Evolutionary conservation across 1,140 invertebrate genomes (phyloP), one percentile per base, ranked within the genome.

Genomic region (Uloborus diversus): DNA sequence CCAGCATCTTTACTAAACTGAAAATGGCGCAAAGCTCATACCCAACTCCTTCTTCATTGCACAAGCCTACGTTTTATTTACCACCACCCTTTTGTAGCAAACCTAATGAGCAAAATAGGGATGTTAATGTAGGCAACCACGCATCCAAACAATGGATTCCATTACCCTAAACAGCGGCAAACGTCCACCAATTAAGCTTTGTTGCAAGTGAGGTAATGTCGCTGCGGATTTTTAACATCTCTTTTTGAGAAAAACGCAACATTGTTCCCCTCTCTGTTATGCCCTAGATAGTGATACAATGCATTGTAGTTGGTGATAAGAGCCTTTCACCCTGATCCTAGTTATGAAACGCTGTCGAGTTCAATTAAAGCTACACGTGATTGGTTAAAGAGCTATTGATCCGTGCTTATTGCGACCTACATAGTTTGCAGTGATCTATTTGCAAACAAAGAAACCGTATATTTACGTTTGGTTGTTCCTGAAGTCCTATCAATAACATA

Each of bases 341-440:
- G 32, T 28, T 53, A 53, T 53, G 56, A 71, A 59, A 59, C 25
- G 35, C 17, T 57, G 25, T 17, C 25, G 20, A 59, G 47, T 32
- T 71, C 51, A 59, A 71, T 71, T 71, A 71, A 59, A 28, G 53
- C 47, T 28, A 61, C 56, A 71, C 56, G 56, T 71, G 69, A 71
- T 71, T 61, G 69, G 56, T 20, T 71, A 37, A 59, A 47, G 53
- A 71, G 23, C 69, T 57, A 61, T 59, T 59, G 69, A 71, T 71
- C 69, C 56, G 35, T 61, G 56, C 42, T 68, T 5, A 68, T 7
- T 68, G 27, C 51, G 65, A 68, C 65, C 47, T n/a, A 53, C n/a
- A 17, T 49, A n/a, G 49, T 53, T 53, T n/a, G 20, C 13, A 20
- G 1, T 53, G 49, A 53, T 20, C 49, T 59, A 71, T 59, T 71